Base-by-base conservation (phyloP, 2,888 invertebrate genomes). In the Gymnocheta viridis region DNA sequence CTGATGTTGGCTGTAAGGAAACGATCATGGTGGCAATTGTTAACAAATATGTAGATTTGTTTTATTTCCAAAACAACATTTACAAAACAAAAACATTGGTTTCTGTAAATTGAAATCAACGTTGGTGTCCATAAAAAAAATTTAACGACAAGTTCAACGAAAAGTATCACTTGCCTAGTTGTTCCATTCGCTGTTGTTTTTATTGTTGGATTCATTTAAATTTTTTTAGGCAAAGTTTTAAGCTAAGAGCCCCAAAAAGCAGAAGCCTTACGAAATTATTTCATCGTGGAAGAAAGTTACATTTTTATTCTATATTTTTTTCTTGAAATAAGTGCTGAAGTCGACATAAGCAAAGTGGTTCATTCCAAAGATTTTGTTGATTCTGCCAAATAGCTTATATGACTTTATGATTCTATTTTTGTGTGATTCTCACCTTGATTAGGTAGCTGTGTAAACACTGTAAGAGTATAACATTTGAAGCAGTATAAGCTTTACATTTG, bases 121-220 rank as follows among this genome's bases (percentile, higher is more conserved):
- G 89, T 89, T 89, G 89, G 88, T 87, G 89, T 87, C 87, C 87
- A 86, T 62, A 56, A 70, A 66, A 62, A 38, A 38, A 60, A 41
- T 27, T 82, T 82, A 83, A 82, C 85, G 83, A 86, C 86, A 88
- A 86, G 88, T 86, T 86, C 85, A 85, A 79, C 56, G 47, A 60
- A 58, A 85, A 85, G 81, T 85, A 80, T 82, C 84, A 82, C 79
- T 64, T 74, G 60, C 54, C 44, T 54, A 22, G 41, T 44, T 70
- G 12, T 60, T 14, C 38, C 27, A 32, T 27, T 35, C 56, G 49
- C 12, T 74, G 9, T 49, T 47, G 7, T 24, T 58, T 32, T 58
- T 35, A n/a, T 27, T 72, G 35, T 41, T 58, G 44, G 6, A 27
- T 67, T 81, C 69, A 69, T 69, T 81, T 56, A 56, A 64, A 79